Evolutionary conservation across 2,888 invertebrate species (phyloP), one percentile per base, ranked within the genome.

Genomic region (Tuberolachnus salignus): DNA sequence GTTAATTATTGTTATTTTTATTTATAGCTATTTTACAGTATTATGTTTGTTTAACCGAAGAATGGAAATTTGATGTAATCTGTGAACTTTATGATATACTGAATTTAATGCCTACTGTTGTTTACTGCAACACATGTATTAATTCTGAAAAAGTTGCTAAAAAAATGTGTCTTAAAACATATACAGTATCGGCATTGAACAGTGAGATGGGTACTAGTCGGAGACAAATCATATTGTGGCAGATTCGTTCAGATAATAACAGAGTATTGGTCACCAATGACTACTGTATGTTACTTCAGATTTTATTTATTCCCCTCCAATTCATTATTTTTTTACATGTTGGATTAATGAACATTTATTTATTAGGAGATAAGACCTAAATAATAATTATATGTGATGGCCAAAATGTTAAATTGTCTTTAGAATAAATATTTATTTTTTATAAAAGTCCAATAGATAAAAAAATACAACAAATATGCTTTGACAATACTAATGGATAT

Each of bases 41-140:
- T 49, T 69, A 49, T 23, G 21, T 69, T 59, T 0, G 61, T 69
- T n/a, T 78, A 51, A 4, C 57, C 0, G 78, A 78, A 51, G 51
- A 78, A 26, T 69, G 59, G 69, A 78, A 78, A 69, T 59, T 78
- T 51, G 69, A 78, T 34, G 78, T 42, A 1, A n/a, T 78, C 1
- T 42, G 21, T 59, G 51, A 69, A 42, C 69, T 78, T 16, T 59
- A 69, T 13, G 23, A 61, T 21, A 0, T 19, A n/a, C 26, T 78
- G 8, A 21, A 78, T 42, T 78, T 69, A 51, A 61, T 1, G 9
- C 46, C 34, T 11, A 53, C 67, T n/a, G n/a, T 78, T 46, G 59
- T 69, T 34, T 78, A 78, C 13, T 78, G 78, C 21, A 42, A 69
- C 1, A n/a, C 67, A 51, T 69, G 59, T 46, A 19, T 2, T 14